Percentiles rank a stretch among this genome's conserved stretches.
phyloP scores from a whole-genome alignment of 1,140 invertebrate genomes.

The Nephila pilipes region DNA sequence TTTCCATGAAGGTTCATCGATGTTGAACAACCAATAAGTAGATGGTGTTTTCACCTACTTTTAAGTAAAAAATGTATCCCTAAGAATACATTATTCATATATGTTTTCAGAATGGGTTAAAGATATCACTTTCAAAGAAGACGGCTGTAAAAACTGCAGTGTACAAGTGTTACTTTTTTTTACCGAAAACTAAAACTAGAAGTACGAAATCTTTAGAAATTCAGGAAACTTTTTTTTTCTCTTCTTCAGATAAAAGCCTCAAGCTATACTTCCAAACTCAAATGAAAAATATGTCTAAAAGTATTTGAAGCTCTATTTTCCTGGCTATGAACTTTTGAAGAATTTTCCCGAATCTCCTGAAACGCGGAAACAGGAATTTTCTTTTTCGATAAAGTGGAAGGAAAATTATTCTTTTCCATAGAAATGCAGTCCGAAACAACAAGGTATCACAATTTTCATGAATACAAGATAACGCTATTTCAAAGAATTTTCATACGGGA shows the following conservation, averaged over 20 bases:
- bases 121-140: slow-evolving; percentile 6
- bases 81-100: slow-evolving; percentile 23
- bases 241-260: not conserved
- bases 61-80: not conserved
- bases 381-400: not conserved
- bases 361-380: not conserved
- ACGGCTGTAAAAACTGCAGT: not conserved
- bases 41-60: not conserved
- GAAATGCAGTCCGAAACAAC: not conserved
- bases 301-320: not conserved
- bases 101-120: not conserved
- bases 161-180: not conserved
- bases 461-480: not conserved
- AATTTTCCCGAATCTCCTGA: not conserved
- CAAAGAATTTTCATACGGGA: not conserved
- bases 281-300: slow-evolving; percentile 10
- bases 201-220: slow-evolving; percentile 20
- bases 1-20: not conserved
- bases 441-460: slow-evolving; percentile 8
- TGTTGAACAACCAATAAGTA: not conserved
- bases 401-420: not conserved
- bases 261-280: not conserved
- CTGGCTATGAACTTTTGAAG: not conserved
- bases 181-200: not conserved
- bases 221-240: not conserved